Conservation (phyloP, 2,113 vertebrate genomes). For the Nettapus auritus region DNA sequence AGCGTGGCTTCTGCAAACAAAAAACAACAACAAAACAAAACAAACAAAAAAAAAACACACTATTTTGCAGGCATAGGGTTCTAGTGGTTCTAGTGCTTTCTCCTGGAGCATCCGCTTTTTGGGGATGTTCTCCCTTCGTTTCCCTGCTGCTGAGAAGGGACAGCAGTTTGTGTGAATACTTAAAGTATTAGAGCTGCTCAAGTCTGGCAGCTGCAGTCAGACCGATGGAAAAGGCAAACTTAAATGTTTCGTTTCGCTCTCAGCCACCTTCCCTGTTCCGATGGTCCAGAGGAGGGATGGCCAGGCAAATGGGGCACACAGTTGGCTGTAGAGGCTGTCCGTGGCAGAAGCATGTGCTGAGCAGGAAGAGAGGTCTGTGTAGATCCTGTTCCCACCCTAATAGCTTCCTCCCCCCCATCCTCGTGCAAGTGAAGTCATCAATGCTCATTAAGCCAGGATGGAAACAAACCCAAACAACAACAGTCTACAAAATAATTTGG, state of each 20-base stretch:
- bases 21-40: not conserved
- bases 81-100: not conserved
- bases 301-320: fast-evolving
- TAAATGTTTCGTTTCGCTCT: not conserved
- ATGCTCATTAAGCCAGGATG: slow-evolving; percentile 50
- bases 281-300: not conserved
- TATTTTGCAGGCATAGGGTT: not conserved
- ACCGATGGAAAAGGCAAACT: not conserved
- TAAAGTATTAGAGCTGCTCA: not conserved
- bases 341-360: not conserved
- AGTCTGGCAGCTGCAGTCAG: not conserved
- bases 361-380: not conserved
- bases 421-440: slow-evolving; percentile 42
- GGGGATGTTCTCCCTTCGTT: not conserved
- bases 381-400: slow-evolving; percentile 19
- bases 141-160: not conserved
- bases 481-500: slow-evolving; percentile 37
- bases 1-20: not conserved
- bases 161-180: slow-evolving; percentile 1
- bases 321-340: not conserved
- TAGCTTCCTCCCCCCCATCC: not conserved
- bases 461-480: slow-evolving; percentile 70
- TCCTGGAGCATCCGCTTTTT: not conserved
- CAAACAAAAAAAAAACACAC: too few relatives aligned
- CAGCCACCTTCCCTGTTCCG: not conserved